phyloP scores from a whole-genome alignment of 1,140 invertebrate species.

The Apocrypta bakeri region DNA sequence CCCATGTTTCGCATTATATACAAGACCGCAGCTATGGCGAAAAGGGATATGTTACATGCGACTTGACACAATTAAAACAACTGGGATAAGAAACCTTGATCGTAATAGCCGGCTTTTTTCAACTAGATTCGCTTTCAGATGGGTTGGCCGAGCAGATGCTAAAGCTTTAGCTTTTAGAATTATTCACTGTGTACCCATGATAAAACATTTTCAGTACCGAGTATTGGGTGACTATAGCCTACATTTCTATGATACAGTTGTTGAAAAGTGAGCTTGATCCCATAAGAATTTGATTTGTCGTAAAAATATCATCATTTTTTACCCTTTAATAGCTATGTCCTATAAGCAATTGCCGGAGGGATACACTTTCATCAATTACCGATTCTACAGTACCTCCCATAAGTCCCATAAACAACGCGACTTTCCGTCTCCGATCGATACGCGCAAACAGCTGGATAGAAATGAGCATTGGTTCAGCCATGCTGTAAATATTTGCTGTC shows the following conservation, averaged over 20 bases:
- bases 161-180: too few species aligned
- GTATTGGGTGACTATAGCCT: background rate
- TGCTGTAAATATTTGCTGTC: conserved; percentile 69
- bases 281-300: too few species aligned
- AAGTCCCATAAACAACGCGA: background rate
- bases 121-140: background rate
- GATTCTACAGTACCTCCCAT: conserved; percentile 3
- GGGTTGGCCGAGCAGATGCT: background rate
- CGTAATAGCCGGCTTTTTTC: conserved; percentile 5
- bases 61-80: conserved; percentile 23
- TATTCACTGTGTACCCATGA: too few species aligned
- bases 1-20: conserved; percentile 29
- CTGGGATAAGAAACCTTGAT: conserved; percentile 21
- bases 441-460: conserved; percentile 34
- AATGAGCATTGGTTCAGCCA: conserved; percentile 40
- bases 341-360: background rate
- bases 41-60: conserved; percentile 20
- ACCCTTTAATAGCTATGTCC: too few species aligned
- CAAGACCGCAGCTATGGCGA: background rate
- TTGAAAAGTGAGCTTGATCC: too few species aligned
- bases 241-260: too few species aligned
- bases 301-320: background rate
- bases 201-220: background rate
- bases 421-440: conserved; percentile 53
- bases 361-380: background rate